Percentiles rank a stretch among this genome's conserved stretches.
Evolutionary conservation across 1,140 invertebrate species (phyloP).

Genomic region (Acromyrmex echinatior): DNA sequence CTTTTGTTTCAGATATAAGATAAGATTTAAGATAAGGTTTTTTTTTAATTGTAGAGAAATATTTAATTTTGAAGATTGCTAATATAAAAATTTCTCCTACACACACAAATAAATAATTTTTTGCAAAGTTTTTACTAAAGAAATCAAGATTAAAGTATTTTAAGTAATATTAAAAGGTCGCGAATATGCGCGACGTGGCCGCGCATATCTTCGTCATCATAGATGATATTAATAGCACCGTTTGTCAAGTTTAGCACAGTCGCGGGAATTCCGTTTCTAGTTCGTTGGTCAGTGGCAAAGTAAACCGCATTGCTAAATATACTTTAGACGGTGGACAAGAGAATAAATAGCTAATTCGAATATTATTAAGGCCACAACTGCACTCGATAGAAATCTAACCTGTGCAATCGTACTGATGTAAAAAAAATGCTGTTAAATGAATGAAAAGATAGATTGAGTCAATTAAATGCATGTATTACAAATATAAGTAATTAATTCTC

Average conservation of each 20-base stretch:
- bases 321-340: conserved; percentile 6
- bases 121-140: neutral
- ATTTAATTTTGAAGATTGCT: neutral
- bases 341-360: conserved; percentile 34
- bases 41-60: neutral
- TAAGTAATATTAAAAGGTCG: neutral
- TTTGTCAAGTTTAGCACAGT: conserved; percentile 56
- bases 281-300: conserved; percentile 38
- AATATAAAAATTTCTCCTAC: neutral
- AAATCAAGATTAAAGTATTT: neutral
- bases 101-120: neutral
- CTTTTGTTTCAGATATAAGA: neutral
- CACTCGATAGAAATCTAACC: neutral
- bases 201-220: conserved; percentile 31
- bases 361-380: conserved; percentile 26
- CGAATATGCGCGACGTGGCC: neutral
- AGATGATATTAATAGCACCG: conserved; percentile 34
- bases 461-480: no score
- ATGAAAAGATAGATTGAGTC: no score
- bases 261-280: conserved; percentile 39
- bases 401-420: neutral
- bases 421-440: no score
- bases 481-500: no score
- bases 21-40: neutral
- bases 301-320: conserved; percentile 46